Evolutionary conservation across 2,888 invertebrate species (phyloP), one percentile per base, ranked within the genome.

Genomic region (Phaonia tiefii): DNA sequence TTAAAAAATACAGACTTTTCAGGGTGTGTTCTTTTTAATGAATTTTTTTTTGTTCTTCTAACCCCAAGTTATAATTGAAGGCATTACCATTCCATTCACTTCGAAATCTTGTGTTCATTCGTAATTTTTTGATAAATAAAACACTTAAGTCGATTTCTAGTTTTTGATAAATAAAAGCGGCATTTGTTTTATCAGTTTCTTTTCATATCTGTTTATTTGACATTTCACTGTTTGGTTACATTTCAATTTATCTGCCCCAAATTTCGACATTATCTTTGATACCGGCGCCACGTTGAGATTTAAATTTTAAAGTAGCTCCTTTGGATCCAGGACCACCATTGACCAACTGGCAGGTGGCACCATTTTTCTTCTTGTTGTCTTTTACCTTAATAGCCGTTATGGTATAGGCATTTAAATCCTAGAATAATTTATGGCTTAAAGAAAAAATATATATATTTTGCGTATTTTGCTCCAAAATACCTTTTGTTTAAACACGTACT

Each of bases 301-400:
- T 91, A 82, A 92, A 92, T 31, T 85, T 83, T 0, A 92, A 76
- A 0, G 90, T 90, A 17, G 89, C 91, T 17, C 89, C 88, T 70
- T 85, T 89, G 20, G 86, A 86, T 7, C 91, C 91, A 2, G 91
- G 91, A 8, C 92, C 92, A 42, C 92, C 92, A 0, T 70, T 63
- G 0, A 85, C 0, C 1, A 92, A 75, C 5, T 84, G 86, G 1
- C 89, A 91, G 5, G 87, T 87, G 0, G 92, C 92, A 31, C 91
- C 90, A 58, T 86, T 86, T 8, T 73, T 84, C 56, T 79, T 83
- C 69, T 70, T 83, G 72, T 73, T 70, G 65, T 86, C 84, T 1
- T 42, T 82, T 1, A 85, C 82, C 37, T 60, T 75, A 71, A 86
- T 82, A 1, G 82, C 84, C 1, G 85, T 84, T 7, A 73, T 82